Percentiles rank a stretch among this genome's conserved stretches.
These are phyloP conservation scores for Periophthalmus modestus DNA, from an alignment of 2,113 vertebrate species.

Conservation along the genomic window DNA sequence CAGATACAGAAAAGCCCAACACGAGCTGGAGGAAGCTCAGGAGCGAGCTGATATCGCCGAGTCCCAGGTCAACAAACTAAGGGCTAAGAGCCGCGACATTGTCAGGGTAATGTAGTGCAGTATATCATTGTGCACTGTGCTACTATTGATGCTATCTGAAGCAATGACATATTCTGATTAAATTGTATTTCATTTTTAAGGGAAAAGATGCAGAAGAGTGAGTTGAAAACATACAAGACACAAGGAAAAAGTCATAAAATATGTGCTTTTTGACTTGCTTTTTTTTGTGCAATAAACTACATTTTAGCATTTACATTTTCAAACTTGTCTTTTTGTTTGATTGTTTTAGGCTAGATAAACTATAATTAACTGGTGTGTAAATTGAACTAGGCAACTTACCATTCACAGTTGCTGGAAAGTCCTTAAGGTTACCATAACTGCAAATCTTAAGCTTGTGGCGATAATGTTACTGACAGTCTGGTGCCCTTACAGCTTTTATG, in stretches of 20 bases:
- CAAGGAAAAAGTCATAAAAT: slow-evolving; percentile 66
- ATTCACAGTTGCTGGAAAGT: slow-evolving; percentile 10
- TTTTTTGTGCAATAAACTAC: neutral
- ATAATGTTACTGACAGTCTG: slow-evolving; percentile 57
- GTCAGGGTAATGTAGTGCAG: slow-evolving; percentile 38
- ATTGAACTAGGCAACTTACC: neutral
- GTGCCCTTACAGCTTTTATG: slow-evolving; percentile 47
- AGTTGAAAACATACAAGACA: slow-evolving; percentile 30
- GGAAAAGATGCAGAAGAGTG: slow-evolving; percentile 62
- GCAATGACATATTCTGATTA: neutral
- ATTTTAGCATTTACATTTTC: neutral
- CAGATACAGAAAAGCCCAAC: slow-evolving; percentile 80
- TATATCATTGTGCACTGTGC: neutral
- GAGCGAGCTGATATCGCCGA: slow-evolving; percentile 81
- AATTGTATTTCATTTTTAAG: slow-evolving; percentile 46
- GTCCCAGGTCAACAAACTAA: slow-evolving; percentile 82
- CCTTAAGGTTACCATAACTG: slow-evolving; percentile 59
- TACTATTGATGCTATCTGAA: neutral
- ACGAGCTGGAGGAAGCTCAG: slow-evolving; percentile 83
- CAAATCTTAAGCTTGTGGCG: slow-evolving; percentile 56
- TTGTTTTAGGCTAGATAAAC: neutral
- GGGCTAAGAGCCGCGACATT: slow-evolving; percentile 58
- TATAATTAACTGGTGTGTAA: neutral
- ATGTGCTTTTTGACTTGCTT: slow-evolving; percentile 60
- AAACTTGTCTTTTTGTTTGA: neutral